A percentile compares a stretch with the other conserved stretches of the same genome.
phyloP scores from a whole-genome alignment of 2,888 invertebrate genomes.

The Adelognathus sp. region DNA sequence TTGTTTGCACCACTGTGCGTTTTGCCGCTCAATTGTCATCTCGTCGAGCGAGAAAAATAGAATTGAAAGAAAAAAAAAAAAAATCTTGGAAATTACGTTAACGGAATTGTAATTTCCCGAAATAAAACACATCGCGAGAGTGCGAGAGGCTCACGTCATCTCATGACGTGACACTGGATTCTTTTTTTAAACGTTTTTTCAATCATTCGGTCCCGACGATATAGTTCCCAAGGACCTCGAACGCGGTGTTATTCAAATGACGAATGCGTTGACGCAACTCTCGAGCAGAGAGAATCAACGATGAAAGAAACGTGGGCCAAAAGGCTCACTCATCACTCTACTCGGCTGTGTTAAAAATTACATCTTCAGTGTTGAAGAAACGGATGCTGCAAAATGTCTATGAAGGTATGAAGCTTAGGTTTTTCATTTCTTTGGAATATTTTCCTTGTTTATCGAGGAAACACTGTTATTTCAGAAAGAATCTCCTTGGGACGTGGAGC shows the following conservation, averaged over 20 bases:
- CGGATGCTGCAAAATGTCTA: conserved; percentile 62
- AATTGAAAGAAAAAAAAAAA: not conserved
- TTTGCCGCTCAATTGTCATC: not conserved
- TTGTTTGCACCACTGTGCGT: not conserved
- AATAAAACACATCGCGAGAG: conserved; percentile 26
- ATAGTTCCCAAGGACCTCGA: not conserved
- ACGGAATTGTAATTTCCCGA: not conserved
- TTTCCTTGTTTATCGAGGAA: not conserved
- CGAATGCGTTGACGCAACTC: conserved; percentile 32
- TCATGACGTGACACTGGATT: conserved; percentile 52
- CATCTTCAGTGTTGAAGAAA: not conserved
- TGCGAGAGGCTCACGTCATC: conserved; percentile 19
- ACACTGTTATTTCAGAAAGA: conserved; percentile 87
- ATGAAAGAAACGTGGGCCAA: conserved; percentile 51
- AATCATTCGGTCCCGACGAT: too few species aligned
- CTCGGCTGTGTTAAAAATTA: not conserved
- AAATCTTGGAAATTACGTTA: not conserved
- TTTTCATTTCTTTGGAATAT: not conserved
- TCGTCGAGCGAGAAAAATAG: not conserved
- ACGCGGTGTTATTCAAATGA: conserved; percentile 4
- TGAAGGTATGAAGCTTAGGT: conserved; percentile 63
- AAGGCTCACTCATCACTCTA: conserved; percentile 35
- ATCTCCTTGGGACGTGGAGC: conserved; percentile 94
- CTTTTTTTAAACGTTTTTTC: not conserved
- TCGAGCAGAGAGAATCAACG: conserved; percentile 52